phyloP scores from a whole-genome alignment of 2,113 vertebrate species.

The Herpetotheres cachinnans region DNA sequence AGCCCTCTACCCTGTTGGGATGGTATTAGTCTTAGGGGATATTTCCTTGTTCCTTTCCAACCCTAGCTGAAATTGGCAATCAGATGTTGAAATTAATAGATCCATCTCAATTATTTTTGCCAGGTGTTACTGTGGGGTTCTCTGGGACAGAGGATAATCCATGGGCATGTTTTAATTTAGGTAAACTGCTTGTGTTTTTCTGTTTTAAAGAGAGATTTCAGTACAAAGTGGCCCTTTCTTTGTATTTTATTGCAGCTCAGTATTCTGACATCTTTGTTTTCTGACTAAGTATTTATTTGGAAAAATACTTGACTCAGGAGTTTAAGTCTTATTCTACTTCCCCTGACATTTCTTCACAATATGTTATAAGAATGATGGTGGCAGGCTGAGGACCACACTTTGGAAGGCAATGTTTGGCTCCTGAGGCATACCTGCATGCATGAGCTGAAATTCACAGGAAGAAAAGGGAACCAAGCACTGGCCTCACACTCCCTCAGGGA shows the following conservation, averaged over 20 bases:
- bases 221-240: neutral
- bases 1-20: neutral
- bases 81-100: neutral
- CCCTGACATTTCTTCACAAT: neutral
- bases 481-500: rapidly evolving
- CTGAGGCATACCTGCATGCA: neutral
- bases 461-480: neutral
- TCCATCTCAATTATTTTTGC: neutral
- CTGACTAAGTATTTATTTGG: neutral
- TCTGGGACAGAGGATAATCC: neutral
- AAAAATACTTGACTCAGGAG: neutral
- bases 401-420: neutral
- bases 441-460: neutral
- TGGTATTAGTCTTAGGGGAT: neutral
- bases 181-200: neutral
- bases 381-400: neutral
- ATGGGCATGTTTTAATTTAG: neutral
- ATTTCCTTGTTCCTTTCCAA: neutral
- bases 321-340: neutral
- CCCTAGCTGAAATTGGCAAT: neutral
- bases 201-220: neutral
- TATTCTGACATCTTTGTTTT: neutral
- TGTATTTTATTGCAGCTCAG: neutral
- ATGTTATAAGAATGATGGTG: neutral
- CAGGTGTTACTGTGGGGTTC: neutral